Evolutionary conservation across 2,888 invertebrate genomes (phyloP), one percentile per base, ranked within the genome.

Genomic region (Conistra vaccinii): DNA sequence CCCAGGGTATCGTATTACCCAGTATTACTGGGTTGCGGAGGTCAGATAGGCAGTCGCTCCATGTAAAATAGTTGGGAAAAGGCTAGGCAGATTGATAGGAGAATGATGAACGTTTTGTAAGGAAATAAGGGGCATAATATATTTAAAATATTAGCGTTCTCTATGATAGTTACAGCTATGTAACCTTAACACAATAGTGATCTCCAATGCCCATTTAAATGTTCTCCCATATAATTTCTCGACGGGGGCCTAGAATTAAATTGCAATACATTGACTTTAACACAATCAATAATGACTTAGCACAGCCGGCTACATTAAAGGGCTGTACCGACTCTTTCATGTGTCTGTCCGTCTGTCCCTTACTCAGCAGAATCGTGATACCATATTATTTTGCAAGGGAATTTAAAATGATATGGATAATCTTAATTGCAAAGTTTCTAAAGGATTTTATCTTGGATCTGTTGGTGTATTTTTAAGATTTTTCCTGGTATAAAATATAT

Each of bases 291-390:
- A 76, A 71, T 85, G 85, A 85, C 76, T 73, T 78, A 69, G 87
- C 87, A 86, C n/a, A 69, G 53, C 17, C 42, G 53, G 35, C 42
- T 70, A 77, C 78, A 81, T 76, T 32, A 82, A 86, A 80, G 75
- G 81, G 80, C 69, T 61, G 7, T 29, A 62, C 72, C 60, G 77
- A 68, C 71, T 70, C 80, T 78, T 88, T 85, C 70, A 86, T 73
- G 72, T 84, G 86, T 86, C 90, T 42, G 76, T 86, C 79, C n/a
- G 85, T 87, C 81, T 66, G 83, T 82, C 83, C 69, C 73, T 89
- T 87, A 73, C 55, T 71, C 62, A 74, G 84, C 86, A 84, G 1
- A 55, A 73, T 73, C 20, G 29, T 39, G 58, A 73, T 61, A 83
- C 39, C 57, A 55, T 78, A 78, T 77, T 76, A 81, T 83, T 78